Conservation (phyloP, 2,797 vertebrate species). For the Pempheris klunzingeri region DNA sequence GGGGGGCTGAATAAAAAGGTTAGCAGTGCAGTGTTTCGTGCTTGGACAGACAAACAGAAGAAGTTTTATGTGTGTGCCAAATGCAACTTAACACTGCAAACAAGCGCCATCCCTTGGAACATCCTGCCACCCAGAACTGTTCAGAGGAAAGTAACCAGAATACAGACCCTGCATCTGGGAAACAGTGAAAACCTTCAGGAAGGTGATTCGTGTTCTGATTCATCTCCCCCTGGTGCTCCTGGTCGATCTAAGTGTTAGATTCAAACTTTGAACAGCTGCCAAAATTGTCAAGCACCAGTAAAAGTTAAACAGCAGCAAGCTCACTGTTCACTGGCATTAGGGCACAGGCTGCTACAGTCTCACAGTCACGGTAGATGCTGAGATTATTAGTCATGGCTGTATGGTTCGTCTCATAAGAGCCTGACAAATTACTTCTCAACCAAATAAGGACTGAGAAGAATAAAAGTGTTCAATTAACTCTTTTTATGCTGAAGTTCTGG, state of each 20-base stretch:
- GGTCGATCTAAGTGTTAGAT: conserved; percentile 45
- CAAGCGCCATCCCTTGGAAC: conserved; percentile 75
- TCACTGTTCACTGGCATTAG: conserved; percentile 43
- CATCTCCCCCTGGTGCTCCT: conserved; percentile 53
- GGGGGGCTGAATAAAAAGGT: conserved; percentile 73
- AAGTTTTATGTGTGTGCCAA: conserved; percentile 82
- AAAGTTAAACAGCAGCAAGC: conserved; percentile 70
- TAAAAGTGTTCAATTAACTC: conserved; percentile 34
- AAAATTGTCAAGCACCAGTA: conserved; percentile 75
- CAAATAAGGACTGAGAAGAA: conserved; percentile 45
- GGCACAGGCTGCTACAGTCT: conserved; percentile 61
- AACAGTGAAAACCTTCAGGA: conserved; percentile 47
- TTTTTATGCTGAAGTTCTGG: conserved; percentile 11
- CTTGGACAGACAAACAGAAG: conserved; percentile 83
- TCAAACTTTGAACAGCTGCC: conserved; percentile 73
- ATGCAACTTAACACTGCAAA: conserved; percentile 85
- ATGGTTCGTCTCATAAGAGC: conserved; percentile 57
- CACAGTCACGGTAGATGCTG: conserved; percentile 56
- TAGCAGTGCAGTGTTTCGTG: conserved; percentile 81
- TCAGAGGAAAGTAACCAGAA: conserved; percentile 57
- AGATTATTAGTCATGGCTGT: conserved; percentile 72
- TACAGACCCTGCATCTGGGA: conserved; percentile 43
- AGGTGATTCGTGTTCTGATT: conserved; percentile 64
- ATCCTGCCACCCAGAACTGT: conserved; percentile 72
- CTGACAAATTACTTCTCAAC: conserved; percentile 66